Percentiles rank a stretch among this genome's conserved stretches.
Evolutionary conservation across 2,888 invertebrate genomes (phyloP).

Genomic region (Acheta domesticus): DNA sequence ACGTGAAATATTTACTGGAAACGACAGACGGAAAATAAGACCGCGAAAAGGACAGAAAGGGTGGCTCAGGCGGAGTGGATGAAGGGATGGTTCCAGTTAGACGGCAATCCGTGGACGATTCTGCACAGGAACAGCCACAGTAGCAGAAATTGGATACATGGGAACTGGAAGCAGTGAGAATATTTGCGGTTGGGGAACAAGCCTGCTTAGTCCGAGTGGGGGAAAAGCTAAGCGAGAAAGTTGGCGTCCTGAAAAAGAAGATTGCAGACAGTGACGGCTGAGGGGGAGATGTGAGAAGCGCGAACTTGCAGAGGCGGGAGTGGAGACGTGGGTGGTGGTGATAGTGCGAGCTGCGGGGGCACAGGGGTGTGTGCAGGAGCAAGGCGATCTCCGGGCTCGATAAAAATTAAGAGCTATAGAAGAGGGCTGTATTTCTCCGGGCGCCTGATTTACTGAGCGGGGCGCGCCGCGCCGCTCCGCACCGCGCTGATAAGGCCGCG

Average conservation of each 20-base stretch:
- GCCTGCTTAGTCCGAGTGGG: too few species aligned
- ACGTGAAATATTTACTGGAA: constrained; percentile 11
- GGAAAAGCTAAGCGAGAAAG: too few species aligned
- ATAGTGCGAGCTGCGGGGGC: not conserved
- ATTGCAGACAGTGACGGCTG: too few species aligned
- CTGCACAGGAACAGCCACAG: too few species aligned
- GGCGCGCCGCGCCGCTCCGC: not conserved
- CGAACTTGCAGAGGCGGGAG: too few species aligned
- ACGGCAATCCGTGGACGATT: too few species aligned
- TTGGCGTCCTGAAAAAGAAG: too few species aligned
- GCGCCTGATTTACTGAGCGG: constrained; percentile 4
- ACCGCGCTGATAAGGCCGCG: not conserved
- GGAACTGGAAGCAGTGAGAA: not conserved
- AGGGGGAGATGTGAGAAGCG: too few species aligned
- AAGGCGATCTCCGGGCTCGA: not conserved
- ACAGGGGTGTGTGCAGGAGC: not conserved
- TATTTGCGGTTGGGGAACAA: not conserved
- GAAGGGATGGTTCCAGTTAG: too few species aligned
- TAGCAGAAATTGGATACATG: too few species aligned
- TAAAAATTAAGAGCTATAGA: constrained; percentile 18
- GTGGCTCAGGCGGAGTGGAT: too few species aligned
- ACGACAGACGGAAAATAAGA: constrained; percentile 18
- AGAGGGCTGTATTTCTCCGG: not conserved
- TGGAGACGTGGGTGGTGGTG: too few species aligned
- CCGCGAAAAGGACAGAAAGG: not conserved